Conservation (phyloP, 2,113 vertebrate species). For the Geococcyx californianus region DNA sequence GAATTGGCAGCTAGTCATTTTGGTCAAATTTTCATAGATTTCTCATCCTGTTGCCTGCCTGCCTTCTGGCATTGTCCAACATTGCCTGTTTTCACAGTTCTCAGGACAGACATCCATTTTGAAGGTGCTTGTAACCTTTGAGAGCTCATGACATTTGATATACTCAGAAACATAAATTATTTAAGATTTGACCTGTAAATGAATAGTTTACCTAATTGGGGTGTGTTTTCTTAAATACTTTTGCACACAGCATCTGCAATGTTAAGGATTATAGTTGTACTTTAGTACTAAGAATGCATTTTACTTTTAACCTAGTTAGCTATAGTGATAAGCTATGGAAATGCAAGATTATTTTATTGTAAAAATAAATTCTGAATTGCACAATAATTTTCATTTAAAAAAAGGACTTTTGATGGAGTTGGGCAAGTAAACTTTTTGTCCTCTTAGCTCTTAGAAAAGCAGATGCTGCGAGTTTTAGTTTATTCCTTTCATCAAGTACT, state of each 20-base stretch:
- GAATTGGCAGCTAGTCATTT: neutral
- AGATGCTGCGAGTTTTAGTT: neutral
- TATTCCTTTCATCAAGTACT: constrained; percentile 3
- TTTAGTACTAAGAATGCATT: neutral
- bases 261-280: neutral
- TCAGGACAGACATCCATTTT: neutral
- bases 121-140: neutral
- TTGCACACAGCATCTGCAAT: neutral
- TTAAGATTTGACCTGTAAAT: neutral
- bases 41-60: neutral
- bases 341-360: neutral
- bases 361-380: neutral
- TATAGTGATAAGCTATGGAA: neutral
- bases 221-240: neutral
- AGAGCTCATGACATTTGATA: neutral
- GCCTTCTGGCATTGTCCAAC: neutral
- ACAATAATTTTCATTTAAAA: neutral
- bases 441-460: neutral
- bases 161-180: neutral
- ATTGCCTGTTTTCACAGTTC: neutral
- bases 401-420: neutral
- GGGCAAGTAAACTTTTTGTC: constrained; percentile 2
- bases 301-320: neutral
- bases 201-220: neutral
- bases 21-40: neutral